These are phyloP conservation scores for Drosophila virilis DNA, from an alignment of 1,140 invertebrate species.

Conservation along the genomic window DNA sequence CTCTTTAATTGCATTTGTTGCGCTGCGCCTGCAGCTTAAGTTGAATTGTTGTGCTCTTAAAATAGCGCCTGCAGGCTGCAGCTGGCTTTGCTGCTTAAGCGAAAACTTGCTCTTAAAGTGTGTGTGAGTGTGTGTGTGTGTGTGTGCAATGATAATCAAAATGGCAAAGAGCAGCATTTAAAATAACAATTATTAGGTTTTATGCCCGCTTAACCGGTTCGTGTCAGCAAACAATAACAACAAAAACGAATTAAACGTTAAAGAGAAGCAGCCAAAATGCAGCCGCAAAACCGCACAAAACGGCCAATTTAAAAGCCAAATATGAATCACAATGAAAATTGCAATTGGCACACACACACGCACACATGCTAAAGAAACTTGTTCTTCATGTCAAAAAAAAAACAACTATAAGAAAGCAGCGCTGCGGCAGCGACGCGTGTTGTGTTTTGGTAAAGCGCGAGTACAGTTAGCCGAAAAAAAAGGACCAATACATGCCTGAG, in stretches of 20 bases:
- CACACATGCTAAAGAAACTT: slow-evolving; percentile 28
- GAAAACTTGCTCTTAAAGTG: neutral
- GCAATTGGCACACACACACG: slow-evolving; percentile 28
- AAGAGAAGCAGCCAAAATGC: slow-evolving; percentile 10
- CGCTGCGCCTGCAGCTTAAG: slow-evolving; percentile 28
- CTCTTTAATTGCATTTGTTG: neutral
- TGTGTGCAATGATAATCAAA: too few species aligned
- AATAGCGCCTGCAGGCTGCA: slow-evolving; percentile 7
- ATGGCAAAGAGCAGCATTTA: slow-evolving; percentile 32
- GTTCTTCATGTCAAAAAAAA: slow-evolving; percentile 28
- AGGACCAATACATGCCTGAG: slow-evolving; percentile 24
- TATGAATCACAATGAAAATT: slow-evolving; percentile 55
- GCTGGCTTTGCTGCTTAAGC: neutral
- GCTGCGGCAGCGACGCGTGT: slow-evolving; percentile 12
- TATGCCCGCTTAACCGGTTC: slow-evolving; percentile 43
- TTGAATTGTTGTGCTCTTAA: neutral
- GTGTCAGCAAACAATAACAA: slow-evolving; percentile 36
- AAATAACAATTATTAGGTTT: slow-evolving; percentile 41
- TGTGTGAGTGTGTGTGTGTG: too few species aligned
- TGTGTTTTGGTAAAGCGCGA: slow-evolving; percentile 8
- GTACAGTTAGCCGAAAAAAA: slow-evolving; percentile 48
- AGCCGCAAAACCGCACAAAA: slow-evolving; percentile 21
- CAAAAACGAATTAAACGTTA: slow-evolving; percentile 17
- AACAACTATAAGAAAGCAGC: slow-evolving; percentile 36
- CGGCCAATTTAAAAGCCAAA: slow-evolving; percentile 44